A percentile compares a stretch with the other conserved stretches of the same genome.
phyloP scores from a whole-genome alignment of 2,888 invertebrate genomes.

The Apamea monoglypha region DNA sequence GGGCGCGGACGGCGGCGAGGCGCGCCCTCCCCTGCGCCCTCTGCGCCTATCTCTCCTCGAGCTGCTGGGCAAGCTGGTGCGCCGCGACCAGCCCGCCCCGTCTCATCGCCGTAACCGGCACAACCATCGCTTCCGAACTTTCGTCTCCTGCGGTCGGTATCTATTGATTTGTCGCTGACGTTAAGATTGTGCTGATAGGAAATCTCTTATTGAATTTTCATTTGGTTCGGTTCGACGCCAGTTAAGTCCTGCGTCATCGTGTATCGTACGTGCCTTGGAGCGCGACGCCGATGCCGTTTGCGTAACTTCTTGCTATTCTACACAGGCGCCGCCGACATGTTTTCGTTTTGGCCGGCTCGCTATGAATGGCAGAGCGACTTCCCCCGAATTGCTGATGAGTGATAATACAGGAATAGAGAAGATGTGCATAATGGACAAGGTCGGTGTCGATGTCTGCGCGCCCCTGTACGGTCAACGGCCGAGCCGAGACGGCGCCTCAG shows the following conservation, averaged over 20 bases:
- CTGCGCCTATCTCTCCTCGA: slow-evolving; percentile 92
- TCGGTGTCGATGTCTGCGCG: slow-evolving; percentile 79
- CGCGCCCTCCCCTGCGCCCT: slow-evolving; percentile 93
- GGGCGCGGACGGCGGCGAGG: slow-evolving; percentile 94
- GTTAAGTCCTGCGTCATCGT: slow-evolving; percentile 69
- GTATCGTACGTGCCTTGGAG: slow-evolving; percentile 54
- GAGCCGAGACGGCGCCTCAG: slow-evolving; percentile 79
- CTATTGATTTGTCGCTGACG: slow-evolving; percentile 65
- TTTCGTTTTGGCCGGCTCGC: slow-evolving; percentile 56
- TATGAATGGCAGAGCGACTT: slow-evolving; percentile 52
- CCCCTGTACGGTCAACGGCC: slow-evolving; percentile 87
- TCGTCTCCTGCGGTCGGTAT: slow-evolving; percentile 88
- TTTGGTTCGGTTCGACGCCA: slow-evolving; percentile 49
- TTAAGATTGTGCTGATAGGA: slow-evolving; percentile 47
- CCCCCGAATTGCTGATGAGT: slow-evolving; percentile 43
- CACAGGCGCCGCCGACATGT: slow-evolving; percentile 46
- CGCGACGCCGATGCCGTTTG: slow-evolving; percentile 63
- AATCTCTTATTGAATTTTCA: slow-evolving; percentile 65
- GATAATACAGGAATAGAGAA: slow-evolving; percentile 64
- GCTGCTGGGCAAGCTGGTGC: slow-evolving; percentile 91
- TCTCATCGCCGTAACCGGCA: slow-evolving; percentile 86
- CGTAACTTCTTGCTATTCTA: slow-evolving; percentile 62
- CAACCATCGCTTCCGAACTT: slow-evolving; percentile 90
- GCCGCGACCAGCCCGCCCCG: slow-evolving; percentile 87
- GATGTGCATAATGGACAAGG: slow-evolving; percentile 80